These are phyloP conservation scores for Cataglyphis albicans DNA, from an alignment of 2,888 invertebrate genomes.

Conservation along the genomic window DNA sequence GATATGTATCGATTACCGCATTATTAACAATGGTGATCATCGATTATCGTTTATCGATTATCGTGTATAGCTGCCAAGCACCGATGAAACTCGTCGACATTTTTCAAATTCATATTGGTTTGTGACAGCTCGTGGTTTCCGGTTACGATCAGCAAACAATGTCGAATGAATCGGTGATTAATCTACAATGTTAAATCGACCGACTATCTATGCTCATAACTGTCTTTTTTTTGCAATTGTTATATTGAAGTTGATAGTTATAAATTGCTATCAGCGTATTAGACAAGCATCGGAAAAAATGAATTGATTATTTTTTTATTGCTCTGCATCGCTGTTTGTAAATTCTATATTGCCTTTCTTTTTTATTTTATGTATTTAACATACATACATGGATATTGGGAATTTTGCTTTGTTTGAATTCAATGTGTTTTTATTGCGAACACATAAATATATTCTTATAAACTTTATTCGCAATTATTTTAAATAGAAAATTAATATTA, in stretches of 20 bases:
- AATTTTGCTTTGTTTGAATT: background rate
- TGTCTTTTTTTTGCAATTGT: conserved; percentile 35
- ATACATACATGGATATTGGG: background rate
- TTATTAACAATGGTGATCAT: conserved; percentile 36
- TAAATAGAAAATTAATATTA: background rate
- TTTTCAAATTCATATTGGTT: conserved; percentile 44
- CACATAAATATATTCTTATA: background rate
- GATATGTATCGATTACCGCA: conserved; percentile 42
- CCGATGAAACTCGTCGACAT: conserved; percentile 47
- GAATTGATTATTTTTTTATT: conserved; percentile 36
- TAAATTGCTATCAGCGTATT: conserved; percentile 42
- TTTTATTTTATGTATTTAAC: no score
- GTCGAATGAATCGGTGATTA: conserved; percentile 38
- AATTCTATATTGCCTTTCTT: background rate
- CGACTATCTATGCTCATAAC: conserved; percentile 22
- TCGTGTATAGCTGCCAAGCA: conserved; percentile 32
- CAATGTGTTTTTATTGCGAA: background rate
- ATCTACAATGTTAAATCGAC: conserved; percentile 48
- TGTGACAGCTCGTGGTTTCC: conserved; percentile 47
- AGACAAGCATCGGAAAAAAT: conserved; percentile 30
- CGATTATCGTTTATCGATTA: conserved; percentile 55
- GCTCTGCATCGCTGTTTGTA: background rate
- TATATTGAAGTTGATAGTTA: conserved; percentile 37
- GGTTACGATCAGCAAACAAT: conserved; percentile 53
- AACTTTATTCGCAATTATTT: background rate